Evolutionary conservation across 2,888 invertebrate species (phyloP), one percentile per base, ranked within the genome.

Genomic region (Aphidoletes aphidimyza): DNA sequence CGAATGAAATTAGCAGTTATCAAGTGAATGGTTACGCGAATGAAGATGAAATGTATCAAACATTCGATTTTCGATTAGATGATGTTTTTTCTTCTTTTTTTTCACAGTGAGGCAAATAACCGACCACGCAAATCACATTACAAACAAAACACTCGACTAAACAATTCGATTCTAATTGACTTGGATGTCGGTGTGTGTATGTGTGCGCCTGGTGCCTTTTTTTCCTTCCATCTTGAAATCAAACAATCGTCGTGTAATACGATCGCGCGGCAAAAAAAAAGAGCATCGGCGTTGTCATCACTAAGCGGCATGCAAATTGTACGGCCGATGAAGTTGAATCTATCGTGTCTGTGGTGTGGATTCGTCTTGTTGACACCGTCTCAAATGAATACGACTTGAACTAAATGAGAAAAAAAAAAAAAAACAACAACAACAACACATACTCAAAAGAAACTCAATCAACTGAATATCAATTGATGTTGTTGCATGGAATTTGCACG

Each of bases 111-210:
- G 81, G 39, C 81, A 81, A 81, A 81, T 37, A 37, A 81, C 81
- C 81, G 81, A n/a, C n/a, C 81, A 37, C 9, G 19, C 22, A 37
- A 37, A 81, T 81, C n/a, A 37, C 37, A 81, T n/a, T 22, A 81
- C 81, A 37, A 37, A 81, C 22, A 81, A n/a, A 37, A 81, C 81
- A 37, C 81, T 37, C 36, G 37, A n/a, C 81, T 81, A 37, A 81
- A 81, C 37, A 37, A 81, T 81, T 78, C 36, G 36, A 78, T 78
- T 81, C 81, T 37, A 81, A 81, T 81, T 81, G 81, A 81, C 37
- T 81, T 37, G 19, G 81, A 81, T 69, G 69, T 81, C 22, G 42
- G 6, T 14, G 42, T 42, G 42, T 42, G 42, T 42, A 42, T 42
- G 14, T 42, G 6, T 42, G 14, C 42, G 14, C 14, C 42, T 42